Evolutionary conservation across 2,888 invertebrate genomes (phyloP).

Genomic region (Neria commutata): DNA sequence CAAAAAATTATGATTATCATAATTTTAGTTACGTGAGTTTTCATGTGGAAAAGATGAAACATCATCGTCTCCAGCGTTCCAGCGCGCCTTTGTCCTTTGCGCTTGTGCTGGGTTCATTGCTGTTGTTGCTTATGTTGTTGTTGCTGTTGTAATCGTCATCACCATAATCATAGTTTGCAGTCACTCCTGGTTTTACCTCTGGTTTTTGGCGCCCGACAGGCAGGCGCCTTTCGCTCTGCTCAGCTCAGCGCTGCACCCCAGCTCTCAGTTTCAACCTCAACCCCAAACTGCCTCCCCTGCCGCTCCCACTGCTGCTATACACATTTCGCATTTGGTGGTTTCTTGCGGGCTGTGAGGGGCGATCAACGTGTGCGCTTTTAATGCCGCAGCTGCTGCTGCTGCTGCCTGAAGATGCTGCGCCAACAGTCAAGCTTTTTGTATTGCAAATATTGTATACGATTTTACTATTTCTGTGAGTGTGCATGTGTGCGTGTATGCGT

Average conservation of each 20-base stretch:
- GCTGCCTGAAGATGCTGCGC: constrained; percentile 4
- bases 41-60: constrained; percentile 56
- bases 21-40: constrained; percentile 58
- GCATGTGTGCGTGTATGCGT: background rate
- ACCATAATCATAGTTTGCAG: constrained; percentile 59
- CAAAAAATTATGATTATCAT: constrained; percentile 57
- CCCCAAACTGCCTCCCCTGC: background rate
- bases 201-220: constrained; percentile 57
- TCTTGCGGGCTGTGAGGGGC: background rate
- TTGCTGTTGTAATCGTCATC: constrained; percentile 54
- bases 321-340: constrained; percentile 19
- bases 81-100: background rate
- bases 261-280: constrained; percentile 8
- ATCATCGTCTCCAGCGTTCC: constrained; percentile 38
- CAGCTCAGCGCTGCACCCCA: constrained; percentile 7
- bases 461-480: background rate
- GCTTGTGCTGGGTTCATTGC: background rate
- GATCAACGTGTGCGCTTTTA: constrained; percentile 17
- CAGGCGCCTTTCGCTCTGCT: constrained; percentile 44
- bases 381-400: too few species aligned
- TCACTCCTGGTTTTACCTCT: constrained; percentile 60
- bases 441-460: constrained; percentile 5
- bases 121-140: constrained; percentile 7
- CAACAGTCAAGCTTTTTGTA: constrained; percentile 8
- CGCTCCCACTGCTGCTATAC: constrained; percentile 28